Evolutionary conservation across 2,888 invertebrate genomes (phyloP).

Genomic region (Abrostola triplasia): DNA sequence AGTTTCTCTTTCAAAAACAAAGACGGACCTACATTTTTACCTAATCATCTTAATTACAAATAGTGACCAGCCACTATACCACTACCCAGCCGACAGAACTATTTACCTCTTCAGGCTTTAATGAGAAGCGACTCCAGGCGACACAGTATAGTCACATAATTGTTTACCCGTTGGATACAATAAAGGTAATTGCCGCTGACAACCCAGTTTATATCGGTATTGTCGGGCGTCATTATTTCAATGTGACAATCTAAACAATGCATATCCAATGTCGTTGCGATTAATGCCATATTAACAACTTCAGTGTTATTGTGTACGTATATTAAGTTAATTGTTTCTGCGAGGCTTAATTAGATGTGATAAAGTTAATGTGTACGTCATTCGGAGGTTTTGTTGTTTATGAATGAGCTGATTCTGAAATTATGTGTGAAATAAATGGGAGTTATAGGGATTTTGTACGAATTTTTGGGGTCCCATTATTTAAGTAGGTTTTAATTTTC

Average conservation of each 20-base stretch:
- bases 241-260: conserved; percentile 63
- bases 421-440: not conserved
- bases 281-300: conserved; percentile 49
- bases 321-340: conserved; percentile 38
- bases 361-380: conserved; percentile 13
- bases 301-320: conserved; percentile 46
- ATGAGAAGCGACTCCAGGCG: conserved; percentile 29
- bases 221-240: conserved; percentile 58
- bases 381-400: not conserved
- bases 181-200: conserved; percentile 66
- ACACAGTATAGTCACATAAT: conserved; percentile 37
- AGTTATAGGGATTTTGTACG: not conserved
- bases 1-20: too few species aligned
- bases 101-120: conserved; percentile 14
- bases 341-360: conserved; percentile 17
- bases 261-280: conserved; percentile 56
- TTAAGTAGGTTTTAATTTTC: too few species aligned
- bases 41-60: not conserved
- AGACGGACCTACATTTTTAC: not conserved
- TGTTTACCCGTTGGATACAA: conserved; percentile 55
- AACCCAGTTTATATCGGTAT: conserved; percentile 58
- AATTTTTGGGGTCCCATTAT: not conserved
- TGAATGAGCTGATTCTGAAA: not conserved
- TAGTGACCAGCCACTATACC: not conserved
- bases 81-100: not conserved